Conservation (phyloP, 2,888 invertebrate genomes). For the Tetramorium bicarinatum region DNA sequence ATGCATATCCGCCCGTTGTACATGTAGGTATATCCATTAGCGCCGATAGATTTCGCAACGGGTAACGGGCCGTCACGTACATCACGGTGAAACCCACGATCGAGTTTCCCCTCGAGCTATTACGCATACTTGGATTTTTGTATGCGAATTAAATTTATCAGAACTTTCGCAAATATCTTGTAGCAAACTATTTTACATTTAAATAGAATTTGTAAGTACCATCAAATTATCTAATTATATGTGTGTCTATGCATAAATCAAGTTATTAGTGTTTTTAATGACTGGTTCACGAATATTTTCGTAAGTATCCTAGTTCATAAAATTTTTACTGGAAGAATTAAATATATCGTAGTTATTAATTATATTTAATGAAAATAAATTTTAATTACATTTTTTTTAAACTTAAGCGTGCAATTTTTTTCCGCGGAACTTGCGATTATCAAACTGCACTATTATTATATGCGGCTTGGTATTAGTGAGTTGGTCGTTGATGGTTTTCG, state of each 20-base stretch:
- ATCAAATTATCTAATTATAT: background rate
- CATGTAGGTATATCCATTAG: constrained; percentile 41
- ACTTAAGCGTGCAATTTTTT: background rate
- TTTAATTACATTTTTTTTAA: background rate
- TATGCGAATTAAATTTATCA: background rate
- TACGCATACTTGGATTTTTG: constrained; percentile 10
- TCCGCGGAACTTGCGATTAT: background rate
- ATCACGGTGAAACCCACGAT: constrained; percentile 24
- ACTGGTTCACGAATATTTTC: background rate
- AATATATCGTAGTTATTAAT: background rate
- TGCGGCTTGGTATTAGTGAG: background rate
- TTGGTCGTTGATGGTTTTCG: constrained; percentile 14
- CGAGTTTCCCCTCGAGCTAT: constrained; percentile 29
- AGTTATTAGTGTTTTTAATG: background rate
- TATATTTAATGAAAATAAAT: background rate
- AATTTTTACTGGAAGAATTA: background rate
- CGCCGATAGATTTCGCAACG: constrained; percentile 34
- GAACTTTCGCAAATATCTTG: background rate
- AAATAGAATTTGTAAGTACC: constrained; percentile 1
- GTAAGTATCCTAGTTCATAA: background rate
- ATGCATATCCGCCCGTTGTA: constrained; percentile 1
- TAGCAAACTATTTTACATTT: background rate
- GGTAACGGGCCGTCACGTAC: constrained; percentile 23
- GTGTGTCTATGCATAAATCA: background rate
- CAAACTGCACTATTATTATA: background rate